A percentile compares a stretch with the other conserved stretches of the same genome.
Evolutionary conservation across 2,888 invertebrate genomes (phyloP).

Genomic region (Drosophila lacicola): DNA sequence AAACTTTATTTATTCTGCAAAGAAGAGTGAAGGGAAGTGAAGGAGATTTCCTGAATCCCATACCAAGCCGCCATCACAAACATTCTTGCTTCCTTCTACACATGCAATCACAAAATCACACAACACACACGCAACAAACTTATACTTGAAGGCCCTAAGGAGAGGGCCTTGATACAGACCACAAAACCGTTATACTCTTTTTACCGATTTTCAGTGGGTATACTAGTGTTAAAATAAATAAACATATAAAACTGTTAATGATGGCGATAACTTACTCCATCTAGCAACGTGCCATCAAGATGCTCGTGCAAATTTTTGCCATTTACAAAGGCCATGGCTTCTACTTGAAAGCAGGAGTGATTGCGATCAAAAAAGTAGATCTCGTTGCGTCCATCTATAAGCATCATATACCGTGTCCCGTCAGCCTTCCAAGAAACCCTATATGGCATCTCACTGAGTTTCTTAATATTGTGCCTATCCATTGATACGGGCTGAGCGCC

Average conservation of each 20-base stretch:
- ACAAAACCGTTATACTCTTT: no score
- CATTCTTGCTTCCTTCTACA: no score
- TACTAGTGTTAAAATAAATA: background rate
- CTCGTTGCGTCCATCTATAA: conserved; percentile 93
- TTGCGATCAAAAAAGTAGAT: conserved; percentile 98
- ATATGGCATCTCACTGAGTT: conserved; percentile 93
- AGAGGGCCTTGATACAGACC: no score
- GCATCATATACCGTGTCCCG: conserved; percentile 98
- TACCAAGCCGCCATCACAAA: no score
- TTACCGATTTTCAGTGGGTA: no score
- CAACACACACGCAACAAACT: no score
- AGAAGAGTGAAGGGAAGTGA: no score
- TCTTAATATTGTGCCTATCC: conserved; percentile 92
- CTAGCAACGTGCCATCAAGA: conserved; percentile 93
- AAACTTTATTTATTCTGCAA: no score
- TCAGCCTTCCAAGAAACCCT: conserved; percentile 99
- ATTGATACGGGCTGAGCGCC: conserved; percentile 99
- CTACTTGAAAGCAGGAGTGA: conserved; percentile 95
- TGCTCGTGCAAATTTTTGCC: conserved; percentile 90
- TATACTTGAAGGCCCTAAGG: no score
- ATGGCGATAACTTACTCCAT: conserved; percentile 90
- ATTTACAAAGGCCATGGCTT: conserved; percentile 92
- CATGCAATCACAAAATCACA: no score
- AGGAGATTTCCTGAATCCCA: no score
- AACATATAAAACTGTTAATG: background rate